phyloP scores from a whole-genome alignment of 92 coral and sea anemone species.

The Parazoanthus swiftii region DNA sequence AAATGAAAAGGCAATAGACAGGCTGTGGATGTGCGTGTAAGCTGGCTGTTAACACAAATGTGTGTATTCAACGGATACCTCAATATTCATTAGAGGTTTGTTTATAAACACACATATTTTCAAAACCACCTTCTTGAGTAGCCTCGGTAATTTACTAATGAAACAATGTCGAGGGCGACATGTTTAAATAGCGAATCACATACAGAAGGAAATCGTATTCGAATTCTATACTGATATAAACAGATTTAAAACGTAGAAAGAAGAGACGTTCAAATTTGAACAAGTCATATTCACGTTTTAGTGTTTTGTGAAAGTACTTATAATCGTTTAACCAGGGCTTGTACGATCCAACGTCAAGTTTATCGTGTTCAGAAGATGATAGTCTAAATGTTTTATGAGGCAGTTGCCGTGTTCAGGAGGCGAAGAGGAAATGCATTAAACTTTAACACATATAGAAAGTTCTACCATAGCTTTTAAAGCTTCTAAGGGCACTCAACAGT shows the following conservation, averaged over 20 bases:
- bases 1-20: no score
- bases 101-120: constrained; percentile 10
- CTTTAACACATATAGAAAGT: background rate
- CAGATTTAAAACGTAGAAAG: no score
- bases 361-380: background rate
- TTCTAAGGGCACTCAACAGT: background rate
- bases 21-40: background rate
- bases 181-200: no score
- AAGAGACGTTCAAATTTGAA: background rate
- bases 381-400: background rate
- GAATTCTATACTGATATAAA: no score
- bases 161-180: background rate
- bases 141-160: background rate
- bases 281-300: background rate
- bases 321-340: background rate
- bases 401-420: background rate
- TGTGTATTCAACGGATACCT: background rate
- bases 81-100: background rate
- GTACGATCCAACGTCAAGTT: background rate
- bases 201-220: background rate
- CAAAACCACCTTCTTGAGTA: background rate
- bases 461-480: background rate
- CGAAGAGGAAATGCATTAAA: background rate
- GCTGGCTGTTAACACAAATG: background rate
- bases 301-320: background rate